These are phyloP conservation scores for Julus scanicus DNA, from an alignment of 2,888 invertebrate genomes.

Conservation along the genomic window DNA sequence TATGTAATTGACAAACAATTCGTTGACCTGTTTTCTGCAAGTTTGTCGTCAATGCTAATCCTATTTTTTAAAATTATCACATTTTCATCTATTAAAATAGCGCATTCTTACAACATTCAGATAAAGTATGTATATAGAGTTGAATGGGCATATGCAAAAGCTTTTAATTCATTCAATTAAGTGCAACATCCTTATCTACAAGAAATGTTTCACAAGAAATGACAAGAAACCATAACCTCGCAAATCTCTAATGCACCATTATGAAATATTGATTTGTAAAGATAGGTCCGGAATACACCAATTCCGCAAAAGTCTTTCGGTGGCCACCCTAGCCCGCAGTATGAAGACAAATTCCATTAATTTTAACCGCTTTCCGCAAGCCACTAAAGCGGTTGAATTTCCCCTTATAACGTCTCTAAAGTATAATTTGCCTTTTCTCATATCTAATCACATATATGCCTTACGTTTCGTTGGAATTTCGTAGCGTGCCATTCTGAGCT, in stretches of 20 bases:
- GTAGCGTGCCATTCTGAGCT: slow-evolving; percentile 2
- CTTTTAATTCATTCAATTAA: slow-evolving; percentile 41
- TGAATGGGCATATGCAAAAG: not conserved
- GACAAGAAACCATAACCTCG: slow-evolving; percentile 36
- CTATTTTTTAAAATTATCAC: not conserved
- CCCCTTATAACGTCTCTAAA: slow-evolving; percentile 23
- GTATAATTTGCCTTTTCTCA: slow-evolving; percentile 43
- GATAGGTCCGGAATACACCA: not conserved
- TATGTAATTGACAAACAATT: not conserved
- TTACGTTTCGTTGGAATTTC: slow-evolving; percentile 17
- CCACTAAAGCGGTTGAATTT: slow-evolving; percentile 47
- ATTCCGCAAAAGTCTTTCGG: slow-evolving; percentile 30
- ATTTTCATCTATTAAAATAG: not conserved
- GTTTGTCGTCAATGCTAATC: not conserved
- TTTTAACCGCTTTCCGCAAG: slow-evolving; percentile 47
- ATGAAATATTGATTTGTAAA: slow-evolving; percentile 23
- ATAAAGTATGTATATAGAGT: not conserved
- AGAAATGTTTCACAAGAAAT: slow-evolving; percentile 43
- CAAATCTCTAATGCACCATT: slow-evolving; percentile 14
- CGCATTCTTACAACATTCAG: not conserved
- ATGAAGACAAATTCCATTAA: slow-evolving; percentile 47
- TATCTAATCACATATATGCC: slow-evolving; percentile 42
- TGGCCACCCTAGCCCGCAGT: slow-evolving; percentile 45
- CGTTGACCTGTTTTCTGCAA: not conserved
- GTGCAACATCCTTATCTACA: slow-evolving; percentile 38